A percentile compares a stretch with the other conserved stretches of the same genome.
Evolutionary conservation across 2,113 vertebrate genomes (phyloP).

Genomic region (Climacteris rufus): DNA sequence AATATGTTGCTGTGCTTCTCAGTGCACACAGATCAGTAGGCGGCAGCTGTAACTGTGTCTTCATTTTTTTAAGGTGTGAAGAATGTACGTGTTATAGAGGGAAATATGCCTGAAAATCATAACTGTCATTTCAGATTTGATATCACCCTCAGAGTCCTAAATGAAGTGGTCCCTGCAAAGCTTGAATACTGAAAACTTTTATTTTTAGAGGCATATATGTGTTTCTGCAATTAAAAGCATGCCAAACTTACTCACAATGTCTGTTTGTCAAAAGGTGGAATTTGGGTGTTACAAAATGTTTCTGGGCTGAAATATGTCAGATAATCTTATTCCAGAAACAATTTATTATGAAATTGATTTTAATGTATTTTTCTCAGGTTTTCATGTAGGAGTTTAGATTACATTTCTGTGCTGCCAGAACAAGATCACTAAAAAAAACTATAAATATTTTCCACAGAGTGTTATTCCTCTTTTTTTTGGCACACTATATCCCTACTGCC

Average conservation of each 20-base stretch:
- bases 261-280: background rate
- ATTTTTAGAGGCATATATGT: slow-evolving; percentile 23
- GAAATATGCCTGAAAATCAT: slow-evolving; percentile 50
- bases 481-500: background rate
- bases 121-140: slow-evolving; percentile 57
- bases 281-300: background rate
- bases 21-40: slow-evolving; percentile 30
- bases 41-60: slow-evolving; percentile 26
- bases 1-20: slow-evolving; percentile 58
- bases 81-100: slow-evolving; percentile 13
- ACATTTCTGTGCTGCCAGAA: background rate
- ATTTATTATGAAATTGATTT: background rate
- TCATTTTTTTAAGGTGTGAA: slow-evolving; percentile 40
- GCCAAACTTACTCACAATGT: slow-evolving; percentile 1
- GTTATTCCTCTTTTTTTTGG: background rate
- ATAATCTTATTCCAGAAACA: slow-evolving; percentile 12
- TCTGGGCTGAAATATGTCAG: slow-evolving; percentile 22
- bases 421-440: background rate
- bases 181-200: slow-evolving; percentile 45
- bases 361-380: background rate
- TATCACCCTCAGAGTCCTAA: slow-evolving; percentile 47
- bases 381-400: background rate
- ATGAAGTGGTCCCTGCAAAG: slow-evolving; percentile 30
- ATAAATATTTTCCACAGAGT: background rate
- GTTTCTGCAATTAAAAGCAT: background rate